phyloP scores from a whole-genome alignment of 2,797 vertebrate species.

The Acestrorhynchus altus region DNA sequence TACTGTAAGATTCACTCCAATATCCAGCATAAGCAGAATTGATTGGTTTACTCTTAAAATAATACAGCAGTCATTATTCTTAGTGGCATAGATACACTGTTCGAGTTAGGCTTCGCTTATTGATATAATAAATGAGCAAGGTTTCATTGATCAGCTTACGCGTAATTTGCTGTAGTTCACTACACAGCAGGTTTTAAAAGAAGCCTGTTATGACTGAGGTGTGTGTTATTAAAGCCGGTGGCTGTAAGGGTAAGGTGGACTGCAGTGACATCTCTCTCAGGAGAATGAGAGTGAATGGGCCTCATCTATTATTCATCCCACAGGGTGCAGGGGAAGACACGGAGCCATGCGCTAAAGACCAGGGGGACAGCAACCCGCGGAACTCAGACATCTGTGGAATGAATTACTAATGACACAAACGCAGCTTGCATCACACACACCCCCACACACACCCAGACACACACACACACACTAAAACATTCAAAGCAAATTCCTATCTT shows the following conservation, averaged over 20 bases:
- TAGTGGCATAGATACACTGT: background rate
- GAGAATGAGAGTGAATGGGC: background rate
- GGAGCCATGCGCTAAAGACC: constrained; percentile 12
- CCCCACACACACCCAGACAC: constrained; percentile 15
- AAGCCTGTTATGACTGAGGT: background rate
- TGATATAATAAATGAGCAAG: background rate
- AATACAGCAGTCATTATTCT: background rate
- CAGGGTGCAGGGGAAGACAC: constrained; percentile 10
- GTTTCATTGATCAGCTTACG: background rate
- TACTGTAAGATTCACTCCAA: too few relatives aligned
- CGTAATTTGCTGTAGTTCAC: background rate
- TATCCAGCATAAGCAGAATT: background rate
- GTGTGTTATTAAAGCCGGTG: constrained; percentile 2
- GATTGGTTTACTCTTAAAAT: background rate
- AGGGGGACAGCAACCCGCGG: constrained; percentile 11
- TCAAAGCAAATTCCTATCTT: background rate
- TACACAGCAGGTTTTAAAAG: background rate
- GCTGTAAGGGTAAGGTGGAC: background rate
- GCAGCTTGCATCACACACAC: background rate
- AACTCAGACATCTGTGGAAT: background rate
- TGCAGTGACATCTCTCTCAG: constrained; percentile 13
- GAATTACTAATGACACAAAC: constrained; percentile 29
- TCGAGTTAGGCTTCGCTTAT: background rate
- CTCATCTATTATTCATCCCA: constrained; percentile 14
- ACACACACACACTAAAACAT: background rate